A percentile compares a stretch with the other conserved stretches of the same genome.
Evolutionary conservation across 2,113 vertebrate species (phyloP).

Genomic region (Oreochromis tanganicae): DNA sequence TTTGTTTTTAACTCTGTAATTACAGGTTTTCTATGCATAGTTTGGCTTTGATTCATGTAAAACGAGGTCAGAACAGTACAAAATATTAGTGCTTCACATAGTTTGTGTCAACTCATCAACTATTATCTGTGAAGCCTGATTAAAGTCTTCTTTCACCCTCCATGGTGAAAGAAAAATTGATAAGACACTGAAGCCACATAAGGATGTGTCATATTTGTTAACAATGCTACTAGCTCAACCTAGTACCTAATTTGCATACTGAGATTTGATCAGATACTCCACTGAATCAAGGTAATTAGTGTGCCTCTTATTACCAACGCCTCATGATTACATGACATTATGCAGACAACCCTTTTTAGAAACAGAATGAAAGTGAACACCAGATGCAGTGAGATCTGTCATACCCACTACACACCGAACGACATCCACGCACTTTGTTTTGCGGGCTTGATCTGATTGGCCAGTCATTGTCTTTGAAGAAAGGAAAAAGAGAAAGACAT

Average conservation of each 20-base stretch:
- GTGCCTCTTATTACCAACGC: not conserved
- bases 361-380: not conserved
- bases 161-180: not conserved
- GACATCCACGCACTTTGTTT: not conserved
- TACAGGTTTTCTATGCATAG: not conserved
- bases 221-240: not conserved
- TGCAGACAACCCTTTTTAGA: not conserved
- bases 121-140: not conserved
- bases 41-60: not conserved
- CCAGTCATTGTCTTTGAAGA: accelerated
- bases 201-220: not conserved
- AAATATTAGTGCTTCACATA: not conserved
- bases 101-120: not conserved
- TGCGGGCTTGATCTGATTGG: not conserved
- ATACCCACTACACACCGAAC: not conserved
- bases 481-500: accelerated
- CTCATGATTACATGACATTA: not conserved
- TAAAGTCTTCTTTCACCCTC: not conserved
- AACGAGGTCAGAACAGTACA: not conserved
- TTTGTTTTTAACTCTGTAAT: not conserved
- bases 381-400: not conserved
- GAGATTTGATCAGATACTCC: not conserved
- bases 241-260: not conserved
- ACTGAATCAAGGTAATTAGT: not conserved
- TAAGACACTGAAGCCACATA: not conserved